Evolutionary conservation across 2,888 invertebrate genomes (phyloP), one percentile per base, ranked within the genome.

Genomic region (Chloroclysta siterata): DNA sequence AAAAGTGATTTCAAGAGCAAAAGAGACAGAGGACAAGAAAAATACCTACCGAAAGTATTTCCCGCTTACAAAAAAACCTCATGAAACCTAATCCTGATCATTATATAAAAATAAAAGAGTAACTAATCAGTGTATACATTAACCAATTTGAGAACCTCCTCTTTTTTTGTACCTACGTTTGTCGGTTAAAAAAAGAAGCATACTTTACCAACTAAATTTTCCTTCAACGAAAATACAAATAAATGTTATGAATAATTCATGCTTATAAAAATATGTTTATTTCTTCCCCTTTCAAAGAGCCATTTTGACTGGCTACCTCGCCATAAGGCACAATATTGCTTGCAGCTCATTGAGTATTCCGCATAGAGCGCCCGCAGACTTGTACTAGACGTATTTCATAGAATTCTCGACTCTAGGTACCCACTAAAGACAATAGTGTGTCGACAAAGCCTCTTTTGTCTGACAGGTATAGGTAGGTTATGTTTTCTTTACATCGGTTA

Each of bases 251-350:
- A 74, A 83, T 82, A 76, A 81, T 82, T 83, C 76, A 83, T 80
- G 72, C 80, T 74, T 75, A 78, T 79, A 79, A 76, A 76, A 79
- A 81, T 81, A 81, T 81, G 80, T 81, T 82, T 80, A 76, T 77
- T 76, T 74, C 69, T 62, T 70, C 76, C 79, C 74, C 79, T 80
- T 75, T 76, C 74, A 71, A 70, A 75, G 71, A 74, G 70, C 70
- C 69, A 74, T 73, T 76, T 69, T 67, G 66, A 73, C 68, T 65
- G 68, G 72, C 72, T 67, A 65, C 58, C 54, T 60, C 56, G 51
- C 63, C 69, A 63, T 71, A 83, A 74, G 71, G 80, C 44, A 70
- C 68, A 79, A 67, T 75, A 75, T 85, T 64, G 78, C 74, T 69
- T 74, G 74, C 66, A 63, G 29, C 47, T 56, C 63, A 70, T 66